Evolutionary conservation across 2,797 vertebrate species (phyloP).

Genomic region (Gallinago nigripennis): DNA sequence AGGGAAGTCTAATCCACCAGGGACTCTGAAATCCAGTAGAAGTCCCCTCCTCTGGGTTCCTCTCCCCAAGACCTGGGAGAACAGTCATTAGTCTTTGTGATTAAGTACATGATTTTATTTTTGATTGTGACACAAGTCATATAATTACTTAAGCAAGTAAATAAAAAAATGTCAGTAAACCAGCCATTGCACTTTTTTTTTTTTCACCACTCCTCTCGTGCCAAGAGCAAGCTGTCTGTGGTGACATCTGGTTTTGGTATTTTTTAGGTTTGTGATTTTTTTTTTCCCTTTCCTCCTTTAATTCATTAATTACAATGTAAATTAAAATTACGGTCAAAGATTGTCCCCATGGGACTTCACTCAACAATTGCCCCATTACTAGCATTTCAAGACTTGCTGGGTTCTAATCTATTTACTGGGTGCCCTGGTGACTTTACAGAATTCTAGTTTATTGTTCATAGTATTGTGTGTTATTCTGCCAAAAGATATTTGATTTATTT

Average conservation of each 20-base stretch:
- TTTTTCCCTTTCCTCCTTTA: background rate
- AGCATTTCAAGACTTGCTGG: background rate
- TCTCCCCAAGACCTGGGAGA: background rate
- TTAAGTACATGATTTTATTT: background rate
- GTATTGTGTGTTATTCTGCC: background rate
- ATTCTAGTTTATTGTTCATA: background rate
- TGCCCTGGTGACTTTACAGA: background rate
- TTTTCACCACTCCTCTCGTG: background rate
- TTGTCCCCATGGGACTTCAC: background rate
- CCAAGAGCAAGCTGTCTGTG: background rate
- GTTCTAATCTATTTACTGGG: background rate
- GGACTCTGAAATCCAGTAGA: background rate
- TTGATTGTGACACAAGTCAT: background rate
- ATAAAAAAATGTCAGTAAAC: background rate
- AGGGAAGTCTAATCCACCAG: background rate
- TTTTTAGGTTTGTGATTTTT: background rate
- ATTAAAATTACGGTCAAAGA: background rate
- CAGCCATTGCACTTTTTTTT: rapidly evolving
- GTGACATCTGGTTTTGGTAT: background rate
- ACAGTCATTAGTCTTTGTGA: background rate
- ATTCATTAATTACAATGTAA: background rate
- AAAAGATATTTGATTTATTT: background rate
- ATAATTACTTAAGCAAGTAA: background rate
- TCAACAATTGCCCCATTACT: background rate
- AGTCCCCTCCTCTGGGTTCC: background rate